Evolutionary conservation across 2,888 invertebrate species (phyloP).

Genomic region (Margaritifera margaritifera): DNA sequence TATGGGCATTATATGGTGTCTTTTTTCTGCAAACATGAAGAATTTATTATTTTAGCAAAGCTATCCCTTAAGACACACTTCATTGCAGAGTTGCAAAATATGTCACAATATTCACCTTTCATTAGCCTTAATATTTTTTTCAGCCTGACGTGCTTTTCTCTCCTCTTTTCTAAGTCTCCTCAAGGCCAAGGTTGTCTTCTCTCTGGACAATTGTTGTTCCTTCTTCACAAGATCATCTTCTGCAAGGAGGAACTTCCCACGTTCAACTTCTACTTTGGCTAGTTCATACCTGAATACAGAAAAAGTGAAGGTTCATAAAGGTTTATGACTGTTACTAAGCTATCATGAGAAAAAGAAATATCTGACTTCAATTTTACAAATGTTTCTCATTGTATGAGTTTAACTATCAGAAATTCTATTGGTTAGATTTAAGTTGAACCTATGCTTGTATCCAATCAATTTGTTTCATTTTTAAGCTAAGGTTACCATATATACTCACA

Average conservation of each 20-base stretch:
- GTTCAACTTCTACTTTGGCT: slow-evolving; percentile 66
- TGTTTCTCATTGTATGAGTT: neutral
- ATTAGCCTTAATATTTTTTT: slow-evolving; percentile 30
- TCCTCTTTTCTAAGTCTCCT: slow-evolving; percentile 62
- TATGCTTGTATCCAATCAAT: too few relatives aligned
- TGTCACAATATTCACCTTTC: slow-evolving; percentile 39
- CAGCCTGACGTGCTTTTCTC: slow-evolving; percentile 51
- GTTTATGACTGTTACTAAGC: too few relatives aligned
- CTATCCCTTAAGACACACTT: too few relatives aligned
- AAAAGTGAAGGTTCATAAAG: neutral
- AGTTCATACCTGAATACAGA: slow-evolving; percentile 62
- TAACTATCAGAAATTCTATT: too few relatives aligned
- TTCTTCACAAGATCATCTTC: slow-evolving; percentile 67
- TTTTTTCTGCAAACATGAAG: too few relatives aligned
- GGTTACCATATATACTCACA: too few relatives aligned
- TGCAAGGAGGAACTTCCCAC: slow-evolving; percentile 65
- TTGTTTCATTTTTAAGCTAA: too few relatives aligned
- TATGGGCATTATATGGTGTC: too few relatives aligned
- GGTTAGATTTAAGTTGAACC: too few relatives aligned
- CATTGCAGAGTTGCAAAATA: too few relatives aligned
- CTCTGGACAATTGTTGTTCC: slow-evolving; percentile 58
- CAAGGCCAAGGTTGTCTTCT: slow-evolving; percentile 61
- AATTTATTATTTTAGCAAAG: too few relatives aligned
- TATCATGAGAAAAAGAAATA: slow-evolving; percentile 3
- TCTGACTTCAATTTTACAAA: neutral